Evolutionary conservation across 2,797 vertebrate genomes (phyloP).

Genomic region (Labeo calbasu): DNA sequence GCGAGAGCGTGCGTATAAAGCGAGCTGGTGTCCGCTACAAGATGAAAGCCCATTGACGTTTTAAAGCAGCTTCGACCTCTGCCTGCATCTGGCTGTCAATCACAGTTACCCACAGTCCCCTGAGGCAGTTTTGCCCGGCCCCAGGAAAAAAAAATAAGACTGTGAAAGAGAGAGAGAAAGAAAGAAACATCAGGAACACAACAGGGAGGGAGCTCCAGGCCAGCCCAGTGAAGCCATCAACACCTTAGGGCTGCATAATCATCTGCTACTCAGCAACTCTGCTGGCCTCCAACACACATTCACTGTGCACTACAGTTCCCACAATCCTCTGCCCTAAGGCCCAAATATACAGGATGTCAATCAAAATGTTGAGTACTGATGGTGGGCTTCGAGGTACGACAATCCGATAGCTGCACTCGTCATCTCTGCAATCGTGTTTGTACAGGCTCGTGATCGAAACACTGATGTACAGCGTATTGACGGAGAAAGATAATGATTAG

Average conservation of each 20-base stretch:
- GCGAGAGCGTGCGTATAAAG: conserved; percentile 31
- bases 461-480: conserved; percentile 38
- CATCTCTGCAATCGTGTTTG: conserved; percentile 29
- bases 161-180: conserved; percentile 35
- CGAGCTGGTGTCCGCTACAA: conserved; percentile 40
- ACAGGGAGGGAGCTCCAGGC: conserved; percentile 55
- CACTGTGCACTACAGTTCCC: conserved; percentile 57
- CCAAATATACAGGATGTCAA: conserved; percentile 37
- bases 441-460: conserved; percentile 34
- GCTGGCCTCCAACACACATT: conserved; percentile 48
- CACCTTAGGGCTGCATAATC: conserved; percentile 80
- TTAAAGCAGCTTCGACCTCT: conserved; percentile 79
- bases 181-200: conserved; percentile 55
- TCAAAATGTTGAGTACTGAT: conserved; percentile 28
- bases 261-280: conserved; percentile 64
- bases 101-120: conserved; percentile 74
- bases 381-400: conserved; percentile 35
- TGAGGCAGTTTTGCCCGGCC: conserved; percentile 72
- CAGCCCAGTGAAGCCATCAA: conserved; percentile 71
- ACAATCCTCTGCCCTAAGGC: conserved; percentile 48
- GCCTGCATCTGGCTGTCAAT: conserved; percentile 82
- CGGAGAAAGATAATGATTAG: conserved; percentile 45
- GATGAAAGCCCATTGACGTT: conserved; percentile 64
- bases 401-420: conserved; percentile 22
- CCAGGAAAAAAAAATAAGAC: conserved; percentile 50